These are phyloP conservation scores for Macrosoma leucophasiata DNA, from an alignment of 2,888 invertebrate species.

Conservation along the genomic window DNA sequence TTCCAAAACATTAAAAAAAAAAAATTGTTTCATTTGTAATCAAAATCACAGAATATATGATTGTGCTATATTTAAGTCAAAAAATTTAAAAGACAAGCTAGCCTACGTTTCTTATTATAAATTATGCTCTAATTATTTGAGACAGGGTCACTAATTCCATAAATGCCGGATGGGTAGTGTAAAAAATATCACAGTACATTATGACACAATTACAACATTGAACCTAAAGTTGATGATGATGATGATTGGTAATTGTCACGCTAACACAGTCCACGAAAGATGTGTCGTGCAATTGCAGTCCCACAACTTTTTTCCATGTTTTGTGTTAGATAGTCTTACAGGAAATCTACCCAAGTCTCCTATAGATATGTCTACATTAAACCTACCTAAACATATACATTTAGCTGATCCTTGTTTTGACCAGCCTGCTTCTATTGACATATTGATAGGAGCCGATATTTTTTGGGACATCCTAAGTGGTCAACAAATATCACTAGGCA, in stretches of 20 bases:
- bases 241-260: not conserved
- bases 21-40: conserved; percentile 12
- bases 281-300: conserved; percentile 17
- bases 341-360: conserved; percentile 17
- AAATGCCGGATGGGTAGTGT: conserved; percentile 18
- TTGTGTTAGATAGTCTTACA: conserved; percentile 18
- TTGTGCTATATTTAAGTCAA: conserved; percentile 20
- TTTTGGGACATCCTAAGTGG: conserved; percentile 14
- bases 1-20: no score
- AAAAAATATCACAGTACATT: conserved; percentile 18
- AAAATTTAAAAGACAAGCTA: conserved; percentile 9
- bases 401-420: conserved; percentile 22
- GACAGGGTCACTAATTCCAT: conserved; percentile 18
- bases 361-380: conserved; percentile 3
- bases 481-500: conserved; percentile 8
- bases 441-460: conserved; percentile 22
- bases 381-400: conserved; percentile 15
- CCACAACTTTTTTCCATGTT: conserved; percentile 13
- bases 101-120: conserved; percentile 17
- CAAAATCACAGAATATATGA: conserved; percentile 18
- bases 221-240: not conserved
- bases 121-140: conserved; percentile 18
- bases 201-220: conserved; percentile 3
- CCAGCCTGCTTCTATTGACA: conserved; percentile 17
- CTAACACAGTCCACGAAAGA: conserved; percentile 15